Conservation (phyloP, 2,113 vertebrate genomes). For the Halcyon senegalensis region DNA sequence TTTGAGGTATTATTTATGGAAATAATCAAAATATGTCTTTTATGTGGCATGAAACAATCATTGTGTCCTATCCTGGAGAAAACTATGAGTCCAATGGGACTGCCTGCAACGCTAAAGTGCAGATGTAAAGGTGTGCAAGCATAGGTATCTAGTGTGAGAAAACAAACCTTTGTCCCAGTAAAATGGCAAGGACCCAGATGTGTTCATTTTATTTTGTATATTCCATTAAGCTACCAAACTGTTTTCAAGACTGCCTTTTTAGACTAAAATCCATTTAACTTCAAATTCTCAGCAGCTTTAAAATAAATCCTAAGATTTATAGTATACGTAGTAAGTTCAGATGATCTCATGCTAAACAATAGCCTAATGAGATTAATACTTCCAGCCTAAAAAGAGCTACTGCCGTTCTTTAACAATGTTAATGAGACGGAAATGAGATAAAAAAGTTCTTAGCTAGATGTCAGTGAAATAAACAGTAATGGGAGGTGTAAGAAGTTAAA, state of each 20-base stretch:
- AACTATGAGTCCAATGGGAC: neutral
- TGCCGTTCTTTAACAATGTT: neutral
- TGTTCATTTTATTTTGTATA: neutral
- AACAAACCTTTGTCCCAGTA: neutral
- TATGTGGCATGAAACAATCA: neutral
- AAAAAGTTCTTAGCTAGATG: neutral
- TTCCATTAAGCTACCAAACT: neutral
- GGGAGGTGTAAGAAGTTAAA: neutral
- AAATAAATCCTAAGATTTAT: neutral
- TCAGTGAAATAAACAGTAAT: neutral
- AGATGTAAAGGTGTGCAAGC: neutral
- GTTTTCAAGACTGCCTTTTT: neutral
- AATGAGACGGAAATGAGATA: neutral
- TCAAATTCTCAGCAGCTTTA: neutral
- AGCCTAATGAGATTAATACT: neutral
- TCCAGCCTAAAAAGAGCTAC: neutral
- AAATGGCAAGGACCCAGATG: neutral
- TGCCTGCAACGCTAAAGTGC: neutral
- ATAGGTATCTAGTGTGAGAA: neutral
- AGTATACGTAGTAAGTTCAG: neutral
- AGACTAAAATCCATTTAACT: neutral
- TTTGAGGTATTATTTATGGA: neutral
- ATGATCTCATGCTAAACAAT: neutral
- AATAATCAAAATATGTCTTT: slow-evolving; percentile 18
- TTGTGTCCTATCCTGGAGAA: neutral